Conservation (phyloP, 2,888 invertebrate genomes). For the Anticlea derivata region DNA sequence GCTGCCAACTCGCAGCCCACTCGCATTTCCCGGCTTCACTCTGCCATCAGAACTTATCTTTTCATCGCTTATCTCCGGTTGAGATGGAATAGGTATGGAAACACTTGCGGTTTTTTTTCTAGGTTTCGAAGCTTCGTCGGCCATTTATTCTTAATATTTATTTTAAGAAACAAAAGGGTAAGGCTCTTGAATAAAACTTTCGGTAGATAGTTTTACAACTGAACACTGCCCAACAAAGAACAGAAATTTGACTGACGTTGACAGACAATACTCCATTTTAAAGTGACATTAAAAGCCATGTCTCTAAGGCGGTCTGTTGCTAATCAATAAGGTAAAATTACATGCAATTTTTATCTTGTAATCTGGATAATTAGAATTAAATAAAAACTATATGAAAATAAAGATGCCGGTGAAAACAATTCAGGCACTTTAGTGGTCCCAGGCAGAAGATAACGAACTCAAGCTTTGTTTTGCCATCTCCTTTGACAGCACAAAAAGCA, state of each 20-base stretch:
- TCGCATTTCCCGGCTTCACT: constrained; percentile 4
- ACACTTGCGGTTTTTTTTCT: constrained; percentile 5
- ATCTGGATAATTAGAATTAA: no score
- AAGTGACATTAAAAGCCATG: no score
- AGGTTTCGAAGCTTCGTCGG: neutral
- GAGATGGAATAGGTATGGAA: neutral
- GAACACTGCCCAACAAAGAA: no score
- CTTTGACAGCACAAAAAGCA: constrained; percentile 47
- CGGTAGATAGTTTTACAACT: no score
- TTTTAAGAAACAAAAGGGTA: no score
- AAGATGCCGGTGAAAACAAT: constrained; percentile 28
- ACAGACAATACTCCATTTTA: no score
- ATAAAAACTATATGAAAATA: no score
- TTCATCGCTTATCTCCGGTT: neutral
- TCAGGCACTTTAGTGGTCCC: constrained; percentile 28
- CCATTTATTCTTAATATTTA: constrained; percentile 9
- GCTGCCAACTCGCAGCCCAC: constrained; percentile 47
- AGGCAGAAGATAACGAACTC: constrained; percentile 49
- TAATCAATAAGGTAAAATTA: no score
- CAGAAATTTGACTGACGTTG: no score
- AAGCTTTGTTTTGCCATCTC: constrained; percentile 49
- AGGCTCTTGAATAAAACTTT: no score
- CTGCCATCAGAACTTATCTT: constrained; percentile 2
- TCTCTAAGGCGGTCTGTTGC: no score
- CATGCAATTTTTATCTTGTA: no score